phyloP scores from a whole-genome alignment of 2,888 invertebrate genomes.

The Allophyes oxyacanthae region DNA sequence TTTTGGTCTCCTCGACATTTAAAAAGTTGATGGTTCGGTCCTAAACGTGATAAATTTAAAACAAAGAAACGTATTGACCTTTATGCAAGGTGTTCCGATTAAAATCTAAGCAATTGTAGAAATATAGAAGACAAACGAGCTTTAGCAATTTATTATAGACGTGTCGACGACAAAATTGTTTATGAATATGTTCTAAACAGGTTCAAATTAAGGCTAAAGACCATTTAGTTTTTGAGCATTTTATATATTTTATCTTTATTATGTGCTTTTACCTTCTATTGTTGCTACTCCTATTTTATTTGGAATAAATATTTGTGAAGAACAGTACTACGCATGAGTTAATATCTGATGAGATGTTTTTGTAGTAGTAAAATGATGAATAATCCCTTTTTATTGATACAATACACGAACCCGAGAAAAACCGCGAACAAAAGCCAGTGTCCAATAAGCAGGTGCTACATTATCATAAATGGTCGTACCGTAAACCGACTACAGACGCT shows the following conservation, averaged over 20 bases:
- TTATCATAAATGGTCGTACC: slow-evolving; percentile 46
- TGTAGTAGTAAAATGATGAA: slow-evolving; percentile 6
- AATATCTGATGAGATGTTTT: neutral
- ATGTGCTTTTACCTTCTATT: neutral
- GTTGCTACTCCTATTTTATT: neutral
- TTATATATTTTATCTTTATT: neutral
- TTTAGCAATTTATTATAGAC: slow-evolving; percentile 25
- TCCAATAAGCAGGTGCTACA: slow-evolving; percentile 69
- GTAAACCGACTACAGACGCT: slow-evolving; percentile 56
- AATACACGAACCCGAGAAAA: slow-evolving; percentile 40
- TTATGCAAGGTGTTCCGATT: slow-evolving; percentile 68
- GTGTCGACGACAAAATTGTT: neutral
- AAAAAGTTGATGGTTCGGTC: slow-evolving; percentile 46
- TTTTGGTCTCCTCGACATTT: slow-evolving; percentile 42
- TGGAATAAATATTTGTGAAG: neutral
- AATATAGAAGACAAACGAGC: slow-evolving; percentile 44
- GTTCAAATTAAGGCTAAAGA: neutral
- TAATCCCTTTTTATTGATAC: slow-evolving; percentile 23
- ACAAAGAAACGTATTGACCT: slow-evolving; percentile 64
- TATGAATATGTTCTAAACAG: neutral
- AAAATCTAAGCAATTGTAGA: slow-evolving; percentile 68
- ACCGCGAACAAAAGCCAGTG: slow-evolving; percentile 43
- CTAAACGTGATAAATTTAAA: slow-evolving; percentile 34
- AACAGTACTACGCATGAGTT: no score
- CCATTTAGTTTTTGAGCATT: neutral